Percentiles rank a stretch among this genome's conserved stretches.
Conservation (phyloP, 2,888 invertebrate genomes). For the Oconnorella tubifera region DNA sequence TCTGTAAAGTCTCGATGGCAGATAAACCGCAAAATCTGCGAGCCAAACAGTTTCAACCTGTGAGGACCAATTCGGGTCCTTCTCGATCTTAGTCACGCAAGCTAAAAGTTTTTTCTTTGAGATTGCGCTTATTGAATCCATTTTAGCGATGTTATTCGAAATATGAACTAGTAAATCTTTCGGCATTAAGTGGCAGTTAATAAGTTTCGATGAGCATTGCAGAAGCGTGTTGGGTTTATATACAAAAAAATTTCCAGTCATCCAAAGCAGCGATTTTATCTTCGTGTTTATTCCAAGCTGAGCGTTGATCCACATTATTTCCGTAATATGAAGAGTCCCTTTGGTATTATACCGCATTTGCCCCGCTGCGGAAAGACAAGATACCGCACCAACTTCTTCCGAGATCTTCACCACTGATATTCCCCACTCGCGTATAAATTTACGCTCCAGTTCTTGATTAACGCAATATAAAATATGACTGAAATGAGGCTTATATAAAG, state of each 20-base stretch:
- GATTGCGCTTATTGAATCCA: neutral
- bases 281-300: constrained; percentile 7
- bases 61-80: constrained; percentile 18
- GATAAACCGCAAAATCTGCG: constrained; percentile 20
- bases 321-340: constrained; percentile 31
- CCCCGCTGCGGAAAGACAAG: constrained; percentile 30
- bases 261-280: constrained; percentile 20
- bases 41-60: constrained; percentile 20
- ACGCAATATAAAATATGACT: constrained; percentile 32
- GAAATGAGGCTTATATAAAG: constrained; percentile 25
- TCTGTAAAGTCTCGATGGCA: constrained; percentile 19
- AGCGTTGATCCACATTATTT: constrained; percentile 25
- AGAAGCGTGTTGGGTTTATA: constrained; percentile 17
- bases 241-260: constrained; percentile 19
- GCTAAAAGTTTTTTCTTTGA: constrained; percentile 16
- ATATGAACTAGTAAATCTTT: constrained; percentile 12
- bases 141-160: constrained; percentile 8
- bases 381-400: constrained; percentile 1
- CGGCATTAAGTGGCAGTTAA: constrained; percentile 22
- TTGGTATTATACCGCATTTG: constrained; percentile 31
- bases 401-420: constrained; percentile 26
- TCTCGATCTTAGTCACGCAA: constrained; percentile 24
- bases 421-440: constrained; percentile 25
- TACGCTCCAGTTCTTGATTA: neutral
- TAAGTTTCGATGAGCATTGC: constrained; percentile 16